Evolutionary conservation across 2,113 vertebrate species (phyloP), one percentile per base, ranked within the genome.

Genomic region (Rhabdomys dilectus): DNA sequence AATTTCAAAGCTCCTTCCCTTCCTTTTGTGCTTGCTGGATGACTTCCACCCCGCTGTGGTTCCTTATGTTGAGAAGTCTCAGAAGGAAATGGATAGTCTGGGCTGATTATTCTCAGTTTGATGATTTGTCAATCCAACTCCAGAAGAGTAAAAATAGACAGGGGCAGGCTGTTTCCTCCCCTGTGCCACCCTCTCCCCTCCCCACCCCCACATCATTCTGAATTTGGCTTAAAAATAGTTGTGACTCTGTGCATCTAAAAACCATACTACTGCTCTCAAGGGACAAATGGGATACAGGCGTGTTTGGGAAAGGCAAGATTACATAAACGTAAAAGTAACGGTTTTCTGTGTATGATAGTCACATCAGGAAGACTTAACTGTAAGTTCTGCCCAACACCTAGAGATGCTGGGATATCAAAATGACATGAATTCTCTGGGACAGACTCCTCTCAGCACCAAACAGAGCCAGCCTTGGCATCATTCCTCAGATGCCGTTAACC

Each of bases 61-160:
- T 70, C 31, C 75, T 88, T 91, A 26, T 45, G 34, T 24, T 88
- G 62, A 56, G 53, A 45, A 56, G 42, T 73, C 82, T 93, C 84
- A 91, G 88, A 91, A 89, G 84, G 11, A 93, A 89, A 87, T 26
- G 60, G 78, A 75, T 3, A 51, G 64, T 62, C 10, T 64, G n/a
- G 88, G 21, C 39, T 75, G 58, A 88, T 93, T 93, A 75, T n/a
- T 85, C 91, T 75, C 88, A 73, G 29, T 89, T 91, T 89, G 48
- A 42, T 42, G 34, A 88, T 42, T 85, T 96, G 88, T 86, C 93
- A 89, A 1, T 53, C 82, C 70, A 91, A 34, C 56, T 68, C 36
- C 34, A 16, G 22, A 91, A 93, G 39, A 70, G 42, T 22, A 90
- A 77, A 75, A 75, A 77, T 39, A 75, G 56, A 53, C 77, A 91